Base-by-base conservation (phyloP, 2,888 invertebrate genomes). In the Psylliodes chrysocephalus region DNA sequence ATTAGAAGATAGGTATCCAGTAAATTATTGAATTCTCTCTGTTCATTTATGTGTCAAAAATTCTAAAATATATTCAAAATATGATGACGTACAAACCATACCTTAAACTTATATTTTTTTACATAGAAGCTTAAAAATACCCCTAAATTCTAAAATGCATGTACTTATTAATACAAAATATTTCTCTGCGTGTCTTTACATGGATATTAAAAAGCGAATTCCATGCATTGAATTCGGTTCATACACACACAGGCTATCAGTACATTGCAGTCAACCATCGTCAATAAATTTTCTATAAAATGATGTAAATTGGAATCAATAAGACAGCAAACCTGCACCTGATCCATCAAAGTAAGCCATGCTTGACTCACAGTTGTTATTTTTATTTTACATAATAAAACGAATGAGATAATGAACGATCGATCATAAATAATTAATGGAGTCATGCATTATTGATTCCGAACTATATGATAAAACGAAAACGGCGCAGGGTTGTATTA, bases 341-440 rank as follows among this genome's bases (percentile, higher is more conserved):
- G 66, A 70, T 70, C 68, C 63, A 70, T 70, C 68, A 70, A 63
- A 49, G 56, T 28, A 49, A 53, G 44, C 54, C 57, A 63, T 49
- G 62, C 60, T 59, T 47, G 57, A 60, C 60, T 64, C 51, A 67
- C 47, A 56, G 56, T 65, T 62, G 66, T 71, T 72, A 73, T 73
- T 75, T 57, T 73, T 72, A 70, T 61, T 72, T 69, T 69, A 68
- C 72, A 68, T 70, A 69, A 72, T 72, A 73, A 77, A 75, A 75
- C 69, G 64, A 78, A 56, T 52, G 64, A 68, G 64, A 67, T 70
- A 79, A 81, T 80, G 79, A 78, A 75, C 77, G 77, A 79, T 79
- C 79, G 73, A 79, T 80, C 79, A 79, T 79, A 80, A 80, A 81
- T 81, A 81, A 81, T 81, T 80, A 81, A 81, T 81, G 73, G 75